These are phyloP conservation scores for Chymomyza costata DNA, from an alignment of 1,140 invertebrate species.

Conservation along the genomic window DNA sequence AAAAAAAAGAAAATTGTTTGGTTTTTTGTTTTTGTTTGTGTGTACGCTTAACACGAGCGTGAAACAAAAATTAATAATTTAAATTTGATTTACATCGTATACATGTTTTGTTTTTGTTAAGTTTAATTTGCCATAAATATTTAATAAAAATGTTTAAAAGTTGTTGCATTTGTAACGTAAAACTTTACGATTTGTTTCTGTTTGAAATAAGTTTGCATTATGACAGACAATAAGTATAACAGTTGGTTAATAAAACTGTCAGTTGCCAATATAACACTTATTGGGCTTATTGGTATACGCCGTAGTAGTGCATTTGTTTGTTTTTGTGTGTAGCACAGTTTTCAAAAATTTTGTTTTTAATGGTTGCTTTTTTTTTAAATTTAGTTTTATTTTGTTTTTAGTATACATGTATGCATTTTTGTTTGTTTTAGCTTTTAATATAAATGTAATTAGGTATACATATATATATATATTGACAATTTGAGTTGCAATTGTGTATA, in stretches of 20 bases:
- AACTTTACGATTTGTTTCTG: slow-evolving; percentile 26
- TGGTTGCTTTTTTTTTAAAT: neutral
- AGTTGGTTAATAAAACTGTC: slow-evolving; percentile 11
- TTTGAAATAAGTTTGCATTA: too few relatives aligned
- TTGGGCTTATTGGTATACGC: neutral
- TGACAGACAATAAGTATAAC: too few relatives aligned
- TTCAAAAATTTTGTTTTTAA: slow-evolving; percentile 9
- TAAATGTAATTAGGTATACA: slow-evolving; percentile 27
- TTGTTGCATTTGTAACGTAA: slow-evolving; percentile 12
- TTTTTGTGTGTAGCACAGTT: too few relatives aligned
- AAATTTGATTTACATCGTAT: slow-evolving; percentile 58
- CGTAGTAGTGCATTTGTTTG: slow-evolving; percentile 15
- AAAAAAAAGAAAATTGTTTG: slow-evolving; percentile 9
- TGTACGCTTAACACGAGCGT: neutral
- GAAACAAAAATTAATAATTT: slow-evolving; percentile 22
- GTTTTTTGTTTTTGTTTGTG: too few relatives aligned
- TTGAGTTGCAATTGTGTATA: slow-evolving; percentile 23
- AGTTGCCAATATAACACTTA: neutral
- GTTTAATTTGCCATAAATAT: slow-evolving; percentile 34
- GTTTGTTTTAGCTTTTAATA: slow-evolving; percentile 4
- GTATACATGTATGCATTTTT: slow-evolving; percentile 7
- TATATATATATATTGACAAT: too few relatives aligned
- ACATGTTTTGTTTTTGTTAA: slow-evolving; percentile 30
- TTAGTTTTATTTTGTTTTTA: neutral
- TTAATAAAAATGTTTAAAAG: slow-evolving; percentile 23